Evolutionary conservation across 2,113 vertebrate genomes (phyloP).

Genomic region (Perca flavescens): DNA sequence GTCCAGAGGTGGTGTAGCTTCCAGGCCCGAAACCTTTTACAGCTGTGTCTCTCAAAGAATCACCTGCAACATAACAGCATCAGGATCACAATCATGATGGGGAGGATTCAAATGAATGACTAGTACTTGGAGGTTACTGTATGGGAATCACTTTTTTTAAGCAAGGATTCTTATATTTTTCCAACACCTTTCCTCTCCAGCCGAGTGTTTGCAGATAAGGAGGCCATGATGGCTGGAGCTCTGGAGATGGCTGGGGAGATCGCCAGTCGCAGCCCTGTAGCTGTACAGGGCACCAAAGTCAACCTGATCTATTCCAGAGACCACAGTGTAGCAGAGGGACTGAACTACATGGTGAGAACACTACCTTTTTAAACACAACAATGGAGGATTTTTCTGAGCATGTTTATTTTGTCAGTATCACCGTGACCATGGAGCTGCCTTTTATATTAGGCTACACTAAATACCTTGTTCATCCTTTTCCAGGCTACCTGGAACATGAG

Average conservation of each 20-base stretch:
- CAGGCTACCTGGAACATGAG: slow-evolving; percentile 93
- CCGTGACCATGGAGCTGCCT: neutral
- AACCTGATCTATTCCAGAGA: slow-evolving; percentile 91
- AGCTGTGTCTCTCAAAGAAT: neutral
- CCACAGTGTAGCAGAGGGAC: slow-evolving; percentile 85
- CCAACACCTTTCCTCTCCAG: slow-evolving; percentile 65
- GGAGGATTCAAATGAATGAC: no score
- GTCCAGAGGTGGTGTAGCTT: neutral
- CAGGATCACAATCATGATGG: no score
- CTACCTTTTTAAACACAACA: neutral
- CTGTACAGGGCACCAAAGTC: slow-evolving; percentile 91
- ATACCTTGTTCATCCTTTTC: neutral
- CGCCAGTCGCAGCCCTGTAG: slow-evolving; percentile 89
- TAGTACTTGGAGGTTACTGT: no score
- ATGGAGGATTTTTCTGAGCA: no score
- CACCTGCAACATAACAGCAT: neutral
- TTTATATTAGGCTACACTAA: neutral
- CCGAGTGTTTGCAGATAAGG: slow-evolving; percentile 89
- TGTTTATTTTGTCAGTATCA: neutral
- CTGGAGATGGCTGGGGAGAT: slow-evolving; percentile 88
- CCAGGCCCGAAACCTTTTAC: neutral
- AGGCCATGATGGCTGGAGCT: slow-evolving; percentile 82
- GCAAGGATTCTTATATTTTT: neutral
- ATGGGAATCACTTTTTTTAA: neutral
- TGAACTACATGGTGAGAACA: slow-evolving; percentile 83